Percentiles rank a stretch among this genome's conserved stretches.
These are phyloP conservation scores for Rhingia rostrata DNA, from an alignment of 2,888 invertebrate species.

Conservation along the genomic window DNA sequence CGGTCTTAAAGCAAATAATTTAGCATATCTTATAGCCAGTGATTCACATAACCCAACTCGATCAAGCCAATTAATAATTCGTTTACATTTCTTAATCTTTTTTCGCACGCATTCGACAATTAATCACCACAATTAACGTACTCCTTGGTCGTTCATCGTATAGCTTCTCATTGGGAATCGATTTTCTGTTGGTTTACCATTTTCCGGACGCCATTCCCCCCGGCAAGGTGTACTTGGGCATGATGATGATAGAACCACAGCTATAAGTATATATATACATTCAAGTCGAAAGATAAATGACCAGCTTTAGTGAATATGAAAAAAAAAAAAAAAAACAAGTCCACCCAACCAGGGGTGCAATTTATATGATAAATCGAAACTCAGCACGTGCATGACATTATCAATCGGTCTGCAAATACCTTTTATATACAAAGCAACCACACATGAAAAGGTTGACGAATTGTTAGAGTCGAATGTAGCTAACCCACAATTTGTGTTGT, in stretches of 20 bases:
- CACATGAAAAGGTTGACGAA: constrained; percentile 11
- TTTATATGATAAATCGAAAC: constrained; percentile 36
- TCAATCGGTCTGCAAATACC: neutral
- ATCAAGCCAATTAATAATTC: constrained; percentile 7
- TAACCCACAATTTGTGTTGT: constrained; percentile 28
- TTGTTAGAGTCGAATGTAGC: neutral
- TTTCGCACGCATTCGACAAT: constrained; percentile 38
- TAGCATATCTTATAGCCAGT: constrained; percentile 11
- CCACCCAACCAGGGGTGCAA: neutral
- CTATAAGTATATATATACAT: neutral
- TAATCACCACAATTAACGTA: constrained; percentile 40
- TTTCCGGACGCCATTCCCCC: constrained; percentile 8
- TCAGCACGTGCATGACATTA: constrained; percentile 52
- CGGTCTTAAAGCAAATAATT: constrained; percentile 21
- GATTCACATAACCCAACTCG: neutral
- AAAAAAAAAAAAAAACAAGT: neutral
- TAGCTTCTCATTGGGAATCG: constrained; percentile 14
- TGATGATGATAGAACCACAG: constrained; percentile 28
- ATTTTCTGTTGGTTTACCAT: constrained; percentile 29
- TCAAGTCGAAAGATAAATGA: constrained; percentile 24
- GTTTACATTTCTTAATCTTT: constrained; percentile 13
- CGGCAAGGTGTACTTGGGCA: constrained; percentile 27
- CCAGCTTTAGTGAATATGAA: constrained; percentile 19
- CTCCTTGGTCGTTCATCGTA: constrained; percentile 29
- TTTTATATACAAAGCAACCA: neutral